Percentiles rank a stretch among this genome's conserved stretches.
Evolutionary conservation across 2,888 invertebrate species (phyloP).

Genomic region (Branchipolynoe longqiensis): DNA sequence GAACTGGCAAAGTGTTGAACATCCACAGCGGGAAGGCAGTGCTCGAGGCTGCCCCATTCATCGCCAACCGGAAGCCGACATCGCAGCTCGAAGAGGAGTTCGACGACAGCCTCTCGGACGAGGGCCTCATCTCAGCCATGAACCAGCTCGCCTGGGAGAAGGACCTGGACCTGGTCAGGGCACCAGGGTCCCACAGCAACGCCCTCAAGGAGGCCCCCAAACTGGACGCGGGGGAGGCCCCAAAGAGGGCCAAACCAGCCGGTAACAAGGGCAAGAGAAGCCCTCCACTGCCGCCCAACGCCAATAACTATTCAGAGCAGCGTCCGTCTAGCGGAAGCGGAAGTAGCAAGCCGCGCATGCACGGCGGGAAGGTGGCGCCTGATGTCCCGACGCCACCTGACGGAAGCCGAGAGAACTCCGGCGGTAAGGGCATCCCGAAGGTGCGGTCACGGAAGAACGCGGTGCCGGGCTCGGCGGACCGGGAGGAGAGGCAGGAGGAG

Average conservation of each 20-base stretch:
- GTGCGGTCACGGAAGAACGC: background rate
- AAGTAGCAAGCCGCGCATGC: background rate
- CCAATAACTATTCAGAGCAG: conserved; percentile 28
- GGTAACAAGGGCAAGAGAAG: background rate
- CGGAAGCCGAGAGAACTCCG: conserved; percentile 14
- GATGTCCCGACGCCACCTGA: background rate
- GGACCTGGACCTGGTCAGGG: conserved; percentile 84
- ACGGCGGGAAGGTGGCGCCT: conserved; percentile 15
- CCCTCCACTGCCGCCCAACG: conserved; percentile 4
- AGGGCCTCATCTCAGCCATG: conserved; percentile 73
- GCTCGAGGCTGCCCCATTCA: conserved; percentile 55
- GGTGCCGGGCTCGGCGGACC: conserved; percentile 31
- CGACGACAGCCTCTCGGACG: conserved; percentile 26
- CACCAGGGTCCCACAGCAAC: conserved; percentile 19
- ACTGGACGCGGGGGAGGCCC: background rate
- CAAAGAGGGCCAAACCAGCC: background rate
- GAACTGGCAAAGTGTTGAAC: conserved; percentile 69
- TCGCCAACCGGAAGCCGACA: background rate
- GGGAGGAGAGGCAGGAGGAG: no score
- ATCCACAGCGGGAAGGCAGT: conserved; percentile 61
- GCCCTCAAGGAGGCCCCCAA: conserved; percentile 34
- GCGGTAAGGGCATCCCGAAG: conserved; percentile 1
- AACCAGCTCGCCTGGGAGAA: conserved; percentile 88
- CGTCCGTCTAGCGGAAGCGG: conserved; percentile 40
- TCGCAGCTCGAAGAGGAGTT: conserved; percentile 36